phyloP scores from a whole-genome alignment of 2,113 vertebrate genomes.

The Gymnorhina tibicen region DNA sequence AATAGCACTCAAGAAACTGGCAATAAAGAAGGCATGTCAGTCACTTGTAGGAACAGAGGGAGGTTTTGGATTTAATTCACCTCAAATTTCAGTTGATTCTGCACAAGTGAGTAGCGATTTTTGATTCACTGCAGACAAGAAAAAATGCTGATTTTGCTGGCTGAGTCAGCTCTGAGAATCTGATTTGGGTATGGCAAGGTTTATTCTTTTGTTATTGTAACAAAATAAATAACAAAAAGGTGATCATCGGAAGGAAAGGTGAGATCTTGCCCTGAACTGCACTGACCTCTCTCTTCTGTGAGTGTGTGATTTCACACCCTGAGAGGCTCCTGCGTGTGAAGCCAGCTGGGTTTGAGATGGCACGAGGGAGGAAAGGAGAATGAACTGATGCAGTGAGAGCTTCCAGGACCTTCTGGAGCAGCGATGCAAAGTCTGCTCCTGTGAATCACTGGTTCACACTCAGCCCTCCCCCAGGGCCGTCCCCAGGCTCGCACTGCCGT shows the following conservation, averaged over 20 bases:
- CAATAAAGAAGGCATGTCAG: constrained; percentile 43
- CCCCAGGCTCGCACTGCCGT: neutral
- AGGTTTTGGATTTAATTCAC: constrained; percentile 60
- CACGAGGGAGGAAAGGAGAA: neutral
- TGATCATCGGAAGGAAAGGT: neutral
- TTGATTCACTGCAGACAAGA: constrained; percentile 16
- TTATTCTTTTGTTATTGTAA: neutral
- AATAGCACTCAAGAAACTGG: constrained; percentile 63
- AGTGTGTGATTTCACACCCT: neutral
- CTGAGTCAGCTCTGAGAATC: constrained; percentile 49
- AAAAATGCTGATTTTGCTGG: constrained; percentile 60
- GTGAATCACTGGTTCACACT: neutral
- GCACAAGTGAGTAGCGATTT: constrained; percentile 31
- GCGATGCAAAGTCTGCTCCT: neutral
- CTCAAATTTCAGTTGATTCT: constrained; percentile 53
- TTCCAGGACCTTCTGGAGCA: neutral
- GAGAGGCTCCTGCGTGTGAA: neutral
- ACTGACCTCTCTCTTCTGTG: neutral
- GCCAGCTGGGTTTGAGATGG: neutral
- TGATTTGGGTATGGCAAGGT: neutral
- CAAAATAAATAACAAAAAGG: neutral
- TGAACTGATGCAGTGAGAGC: neutral
- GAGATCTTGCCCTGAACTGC: neutral
- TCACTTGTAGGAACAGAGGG: constrained; percentile 57
- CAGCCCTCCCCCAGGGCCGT: neutral